Percentiles rank a stretch among this genome's conserved stretches.
These are phyloP conservation scores for Hypocryptadius cinnamomeus DNA, from an alignment of 2,113 vertebrate genomes.

Conservation along the genomic window DNA sequence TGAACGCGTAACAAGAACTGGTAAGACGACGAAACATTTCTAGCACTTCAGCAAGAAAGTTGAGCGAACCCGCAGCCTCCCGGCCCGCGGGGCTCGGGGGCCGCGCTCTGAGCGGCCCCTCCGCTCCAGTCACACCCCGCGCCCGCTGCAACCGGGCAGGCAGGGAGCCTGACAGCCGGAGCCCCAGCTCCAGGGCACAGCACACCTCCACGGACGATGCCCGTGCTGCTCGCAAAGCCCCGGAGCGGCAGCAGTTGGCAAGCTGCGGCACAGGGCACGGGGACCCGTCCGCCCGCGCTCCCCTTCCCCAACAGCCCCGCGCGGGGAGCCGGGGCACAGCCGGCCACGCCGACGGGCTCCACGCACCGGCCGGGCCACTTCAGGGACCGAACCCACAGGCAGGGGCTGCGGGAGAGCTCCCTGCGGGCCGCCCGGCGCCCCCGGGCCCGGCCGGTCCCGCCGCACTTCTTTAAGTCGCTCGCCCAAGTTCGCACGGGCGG, in stretches of 20 bases:
- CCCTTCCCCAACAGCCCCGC: not conserved
- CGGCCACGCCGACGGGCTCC: not conserved
- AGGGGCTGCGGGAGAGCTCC: not conserved
- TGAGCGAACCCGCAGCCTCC: not conserved
- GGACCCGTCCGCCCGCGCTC: not conserved
- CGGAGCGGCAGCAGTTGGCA: fast-evolving
- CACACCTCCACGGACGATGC: fast-evolving
- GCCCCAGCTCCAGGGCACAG: fast-evolving
- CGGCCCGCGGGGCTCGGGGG: not conserved
- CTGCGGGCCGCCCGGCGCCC: not conserved
- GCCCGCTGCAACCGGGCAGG: not conserved
- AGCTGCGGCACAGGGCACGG: not conserved
- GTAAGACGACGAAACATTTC: fast-evolving
- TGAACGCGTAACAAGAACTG: fast-evolving
- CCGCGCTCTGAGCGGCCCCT: fast-evolving
- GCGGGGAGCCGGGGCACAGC: not conserved
- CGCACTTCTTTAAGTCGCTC: not conserved
- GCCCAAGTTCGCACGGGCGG: not conserved
- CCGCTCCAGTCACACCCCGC: not conserved
- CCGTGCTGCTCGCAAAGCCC: fast-evolving
- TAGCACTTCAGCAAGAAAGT: not conserved
- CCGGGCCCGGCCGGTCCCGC: not conserved
- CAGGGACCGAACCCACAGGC: not conserved
- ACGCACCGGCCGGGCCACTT: not conserved
- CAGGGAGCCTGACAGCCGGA: fast-evolving